Percentiles rank a stretch among this genome's conserved stretches.
phyloP scores from a whole-genome alignment of 2,797 vertebrate genomes.

The Balearica regulorum region DNA sequence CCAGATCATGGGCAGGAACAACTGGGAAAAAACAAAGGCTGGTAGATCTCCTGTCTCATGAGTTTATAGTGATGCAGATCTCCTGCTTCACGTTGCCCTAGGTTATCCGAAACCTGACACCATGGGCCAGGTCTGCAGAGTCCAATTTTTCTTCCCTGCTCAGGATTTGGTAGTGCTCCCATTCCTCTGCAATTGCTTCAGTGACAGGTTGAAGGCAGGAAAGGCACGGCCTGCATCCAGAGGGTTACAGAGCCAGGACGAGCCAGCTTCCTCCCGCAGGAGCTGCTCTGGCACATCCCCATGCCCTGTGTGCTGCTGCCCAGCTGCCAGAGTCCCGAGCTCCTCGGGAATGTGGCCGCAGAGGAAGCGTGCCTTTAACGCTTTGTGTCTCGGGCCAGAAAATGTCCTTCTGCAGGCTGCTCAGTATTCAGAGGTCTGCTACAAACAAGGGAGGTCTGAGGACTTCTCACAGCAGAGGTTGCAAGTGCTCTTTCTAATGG shows the following conservation, averaged over 20 bases:
- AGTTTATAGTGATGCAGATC: background rate
- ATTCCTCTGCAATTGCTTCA: background rate
- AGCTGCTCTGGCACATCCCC: constrained; percentile 38
- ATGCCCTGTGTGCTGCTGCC: constrained; percentile 16
- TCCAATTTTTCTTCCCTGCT: background rate
- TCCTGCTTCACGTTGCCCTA: background rate
- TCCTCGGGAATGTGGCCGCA: background rate
- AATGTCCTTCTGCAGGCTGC: background rate
- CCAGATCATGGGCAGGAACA: background rate
- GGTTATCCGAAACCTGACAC: background rate
- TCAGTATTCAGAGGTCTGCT: background rate
- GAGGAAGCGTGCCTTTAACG: constrained; percentile 23
- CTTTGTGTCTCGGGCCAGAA: background rate
- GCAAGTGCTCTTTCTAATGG: background rate
- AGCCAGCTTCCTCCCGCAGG: constrained; percentile 39
- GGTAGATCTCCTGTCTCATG: background rate
- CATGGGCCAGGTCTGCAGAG: background rate
- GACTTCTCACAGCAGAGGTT: constrained; percentile 1
- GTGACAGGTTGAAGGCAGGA: background rate
- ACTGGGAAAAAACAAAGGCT: background rate
- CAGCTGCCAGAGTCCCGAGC: background rate
- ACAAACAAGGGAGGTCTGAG: background rate
- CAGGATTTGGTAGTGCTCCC: background rate
- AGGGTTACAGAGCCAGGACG: background rate
- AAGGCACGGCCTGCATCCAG: background rate